These are phyloP conservation scores for Micrastur ruficollis DNA, from an alignment of 2,797 vertebrate genomes.

Conservation along the genomic window DNA sequence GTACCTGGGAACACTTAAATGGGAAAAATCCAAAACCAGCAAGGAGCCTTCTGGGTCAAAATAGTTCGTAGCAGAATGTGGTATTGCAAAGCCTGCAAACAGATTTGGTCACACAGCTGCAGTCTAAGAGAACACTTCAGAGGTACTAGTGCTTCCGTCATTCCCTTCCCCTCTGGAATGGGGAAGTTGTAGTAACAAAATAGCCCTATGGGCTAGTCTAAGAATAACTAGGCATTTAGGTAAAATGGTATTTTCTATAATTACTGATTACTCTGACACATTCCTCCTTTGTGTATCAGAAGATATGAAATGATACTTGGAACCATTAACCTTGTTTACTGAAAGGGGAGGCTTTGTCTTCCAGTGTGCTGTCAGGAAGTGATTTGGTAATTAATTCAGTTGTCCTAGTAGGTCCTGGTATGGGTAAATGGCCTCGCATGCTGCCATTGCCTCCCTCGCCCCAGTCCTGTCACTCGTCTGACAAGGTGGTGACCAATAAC, in stretches of 20 bases:
- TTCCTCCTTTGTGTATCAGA: background rate
- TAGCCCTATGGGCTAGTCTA: background rate
- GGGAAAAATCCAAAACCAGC: background rate
- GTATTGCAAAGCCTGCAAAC: background rate
- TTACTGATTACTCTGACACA: background rate
- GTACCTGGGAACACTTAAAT: rapidly evolving
- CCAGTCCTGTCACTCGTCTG: background rate
- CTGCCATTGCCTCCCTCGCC: background rate
- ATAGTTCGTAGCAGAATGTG: background rate
- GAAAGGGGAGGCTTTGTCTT: background rate
- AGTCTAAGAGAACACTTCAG: background rate
- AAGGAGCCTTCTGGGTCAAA: background rate
- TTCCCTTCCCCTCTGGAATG: background rate
- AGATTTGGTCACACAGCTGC: background rate
- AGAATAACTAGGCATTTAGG: background rate
- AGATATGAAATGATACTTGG: background rate
- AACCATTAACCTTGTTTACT: background rate
- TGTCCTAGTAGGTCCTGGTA: background rate
- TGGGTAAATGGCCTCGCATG: background rate
- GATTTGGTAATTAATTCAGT: background rate
- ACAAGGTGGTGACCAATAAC: background rate
- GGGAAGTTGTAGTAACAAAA: background rate
- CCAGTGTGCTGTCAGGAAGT: background rate
- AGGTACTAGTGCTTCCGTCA: background rate
- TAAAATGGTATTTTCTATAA: background rate